Evolutionary conservation across 2,113 vertebrate species (phyloP), one percentile per base, ranked within the genome.

Genomic region (Indicator maculatus): DNA sequence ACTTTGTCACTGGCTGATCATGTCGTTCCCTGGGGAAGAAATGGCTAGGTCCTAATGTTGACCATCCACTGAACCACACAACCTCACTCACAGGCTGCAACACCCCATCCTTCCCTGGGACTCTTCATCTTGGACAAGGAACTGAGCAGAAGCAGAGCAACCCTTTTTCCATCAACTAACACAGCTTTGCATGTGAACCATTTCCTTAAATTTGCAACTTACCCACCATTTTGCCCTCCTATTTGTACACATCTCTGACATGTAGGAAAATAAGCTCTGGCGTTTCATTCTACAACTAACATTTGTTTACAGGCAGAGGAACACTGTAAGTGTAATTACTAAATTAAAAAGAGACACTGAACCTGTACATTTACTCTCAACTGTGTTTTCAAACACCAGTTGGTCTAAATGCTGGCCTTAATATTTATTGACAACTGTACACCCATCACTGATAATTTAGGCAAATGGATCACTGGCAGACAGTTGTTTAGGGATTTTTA

Each of bases 41-140:
- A 17, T 18, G 60, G 4, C 27, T 74, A 1, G 0, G 24, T 21
- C 31, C 1, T 39, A 38, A 38, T 83, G 64, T 30, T n/a, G 70
- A 5, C 33, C 20, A 27, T 7, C 4, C 4, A 0, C 20, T 58
- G 23, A 16, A 38, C 9, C 17, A 47, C 33, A 23, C 1, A 2
- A 19, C 44, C 21, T 50, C 15, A 30, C 13, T 74, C 26, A 26
- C 0, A 1, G 0, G 0, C 18, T 76, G 36, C 27, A 44, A 31
- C 1, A 2, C 19, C n/a, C 9, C 4, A 0, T 28, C 50, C 50
- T 21, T 27, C 20, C 6, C 15, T 24, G 10, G 36, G 9, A 16
- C 83, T 30, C 36, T 64, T 72, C 52, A n/a, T 27, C 23, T 19
- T 69, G 33, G 19, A 75, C 88, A 53, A 30, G 45, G 26, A 73